Percentiles rank a stretch among this genome's conserved stretches.
Conservation (phyloP, 2,888 invertebrate species). For the Gari tellinella region DNA sequence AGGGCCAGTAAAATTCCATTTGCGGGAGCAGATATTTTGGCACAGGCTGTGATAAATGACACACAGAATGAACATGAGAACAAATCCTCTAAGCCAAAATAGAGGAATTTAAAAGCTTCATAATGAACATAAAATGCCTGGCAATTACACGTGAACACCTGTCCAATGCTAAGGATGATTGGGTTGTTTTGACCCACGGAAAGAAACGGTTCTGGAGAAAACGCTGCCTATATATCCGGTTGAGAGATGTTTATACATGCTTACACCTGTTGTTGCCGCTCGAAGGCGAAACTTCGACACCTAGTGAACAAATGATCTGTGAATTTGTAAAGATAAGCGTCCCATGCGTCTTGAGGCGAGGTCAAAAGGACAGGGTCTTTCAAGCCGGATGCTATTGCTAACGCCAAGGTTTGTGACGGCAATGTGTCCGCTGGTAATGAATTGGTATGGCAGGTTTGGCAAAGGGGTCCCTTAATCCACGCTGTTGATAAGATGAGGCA, state of each 20-base stretch:
- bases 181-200: constrained; percentile 23
- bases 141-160: constrained; percentile 36
- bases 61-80: constrained; percentile 45
- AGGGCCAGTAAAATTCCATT: constrained; percentile 35
- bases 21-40: constrained; percentile 20
- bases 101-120: constrained; percentile 41
- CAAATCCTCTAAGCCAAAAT: constrained; percentile 39
- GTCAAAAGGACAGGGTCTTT: constrained; percentile 52
- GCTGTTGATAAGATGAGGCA: constrained; percentile 49
- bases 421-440: constrained; percentile 51
- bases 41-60: constrained; percentile 33
- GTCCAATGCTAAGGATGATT: constrained; percentile 24
- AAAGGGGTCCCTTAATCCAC: constrained; percentile 53
- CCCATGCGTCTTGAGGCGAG: constrained; percentile 59
- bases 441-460: constrained; percentile 56
- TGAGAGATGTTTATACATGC: constrained; percentile 36
- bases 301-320: constrained; percentile 44
- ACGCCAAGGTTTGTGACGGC: constrained; percentile 57
- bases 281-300: constrained; percentile 20
- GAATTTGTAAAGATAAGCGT: constrained; percentile 37
- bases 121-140: constrained; percentile 31
- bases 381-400: constrained; percentile 50
- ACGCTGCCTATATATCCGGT: no score
- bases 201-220: constrained; percentile 6
- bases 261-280: constrained; percentile 24